These are phyloP conservation scores for Picus viridis DNA, from an alignment of 2,797 vertebrate genomes.

Conservation along the genomic window DNA sequence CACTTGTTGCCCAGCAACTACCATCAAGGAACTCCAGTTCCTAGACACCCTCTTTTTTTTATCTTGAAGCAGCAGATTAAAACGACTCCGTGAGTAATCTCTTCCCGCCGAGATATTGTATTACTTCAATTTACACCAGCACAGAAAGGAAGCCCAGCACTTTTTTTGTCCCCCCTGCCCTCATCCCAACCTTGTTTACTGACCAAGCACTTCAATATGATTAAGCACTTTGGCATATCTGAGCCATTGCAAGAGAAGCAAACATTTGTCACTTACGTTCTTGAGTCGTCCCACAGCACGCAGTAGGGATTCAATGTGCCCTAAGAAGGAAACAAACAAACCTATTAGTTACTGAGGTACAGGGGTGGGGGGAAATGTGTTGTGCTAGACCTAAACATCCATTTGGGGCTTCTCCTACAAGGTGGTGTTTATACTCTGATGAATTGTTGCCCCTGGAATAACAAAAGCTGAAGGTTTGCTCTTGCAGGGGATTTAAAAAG, in stretches of 20 bases:
- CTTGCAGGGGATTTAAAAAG: not conserved
- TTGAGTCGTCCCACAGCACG: conserved; percentile 93
- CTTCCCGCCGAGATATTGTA: not conserved
- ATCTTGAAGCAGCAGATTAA: conserved; percentile 9
- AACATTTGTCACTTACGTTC: conserved; percentile 89
- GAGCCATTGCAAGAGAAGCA: conserved; percentile 55
- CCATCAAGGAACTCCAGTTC: conserved; percentile 1
- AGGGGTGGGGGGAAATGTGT: not conserved
- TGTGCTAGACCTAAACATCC: not conserved
- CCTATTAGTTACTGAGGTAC: not conserved
- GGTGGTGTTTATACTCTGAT: not conserved
- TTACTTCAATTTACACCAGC: not conserved
- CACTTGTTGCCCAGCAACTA: conserved; percentile 40
- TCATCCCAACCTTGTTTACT: not conserved
- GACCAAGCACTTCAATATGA: conserved; percentile 6
- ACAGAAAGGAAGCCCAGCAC: not conserved
- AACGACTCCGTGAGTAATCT: not conserved
- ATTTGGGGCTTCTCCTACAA: not conserved
- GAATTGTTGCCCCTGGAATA: not conserved
- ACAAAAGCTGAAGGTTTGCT: not conserved
- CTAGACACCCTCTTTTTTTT: conserved; percentile 17
- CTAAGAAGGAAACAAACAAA: conserved; percentile 81
- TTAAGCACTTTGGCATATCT: conserved; percentile 34
- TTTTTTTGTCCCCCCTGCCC: not conserved
- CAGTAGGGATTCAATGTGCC: conserved; percentile 96